Conservation (phyloP, 2,113 vertebrate genomes). For the Pheucticus melanocephalus region DNA sequence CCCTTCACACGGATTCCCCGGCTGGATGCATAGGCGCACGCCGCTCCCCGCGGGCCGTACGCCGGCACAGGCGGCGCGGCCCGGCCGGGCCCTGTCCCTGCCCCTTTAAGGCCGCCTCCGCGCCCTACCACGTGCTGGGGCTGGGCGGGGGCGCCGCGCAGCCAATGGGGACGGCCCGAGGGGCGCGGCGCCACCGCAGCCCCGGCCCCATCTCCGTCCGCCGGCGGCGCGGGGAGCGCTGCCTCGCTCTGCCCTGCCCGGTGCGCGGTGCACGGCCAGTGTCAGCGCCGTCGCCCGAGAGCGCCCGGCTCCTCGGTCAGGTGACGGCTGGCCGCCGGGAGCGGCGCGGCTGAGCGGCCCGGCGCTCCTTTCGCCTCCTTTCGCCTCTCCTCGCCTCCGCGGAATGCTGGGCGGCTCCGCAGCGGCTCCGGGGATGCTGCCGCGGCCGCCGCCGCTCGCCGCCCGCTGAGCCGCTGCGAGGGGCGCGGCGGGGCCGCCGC, state of each 20-base stretch:
- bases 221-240: background rate
- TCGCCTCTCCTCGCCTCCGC: background rate
- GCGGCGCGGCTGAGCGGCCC: background rate
- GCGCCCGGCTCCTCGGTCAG: background rate
- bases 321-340: background rate
- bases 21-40: fast-evolving
- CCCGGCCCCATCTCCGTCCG: background rate
- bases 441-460: background rate
- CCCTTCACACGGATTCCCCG: background rate
- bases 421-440: background rate
- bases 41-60: fast-evolving
- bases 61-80: fast-evolving
- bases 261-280: background rate
- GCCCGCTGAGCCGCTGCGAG: too few species aligned
- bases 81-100: fast-evolving
- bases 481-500: too few species aligned
- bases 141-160: background rate
- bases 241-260: background rate
- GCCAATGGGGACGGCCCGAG: background rate
- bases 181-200: slow-evolving; percentile 1
- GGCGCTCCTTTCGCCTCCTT: background rate
- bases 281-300: background rate
- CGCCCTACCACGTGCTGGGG: background rate
- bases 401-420: background rate
- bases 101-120: background rate